Evolutionary conservation across 2,888 invertebrate species (phyloP).

Genomic region (Sesia bembeciformis): DNA sequence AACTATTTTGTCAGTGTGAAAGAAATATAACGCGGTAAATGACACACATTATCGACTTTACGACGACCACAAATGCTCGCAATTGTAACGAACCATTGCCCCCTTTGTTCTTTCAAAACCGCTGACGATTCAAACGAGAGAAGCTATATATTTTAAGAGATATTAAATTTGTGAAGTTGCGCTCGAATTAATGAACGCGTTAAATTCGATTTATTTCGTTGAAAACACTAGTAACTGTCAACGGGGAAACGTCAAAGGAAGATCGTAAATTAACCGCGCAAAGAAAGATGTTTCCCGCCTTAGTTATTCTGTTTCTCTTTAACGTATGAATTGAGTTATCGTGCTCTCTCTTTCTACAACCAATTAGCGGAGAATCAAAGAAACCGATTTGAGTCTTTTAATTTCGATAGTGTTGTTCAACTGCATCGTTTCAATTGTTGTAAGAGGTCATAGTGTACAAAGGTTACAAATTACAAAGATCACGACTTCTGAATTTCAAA

Average conservation of each 20-base stretch:
- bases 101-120: constrained; percentile 44
- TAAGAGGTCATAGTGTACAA: too few species aligned
- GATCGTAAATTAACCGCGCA: constrained; percentile 40
- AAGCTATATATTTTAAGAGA: constrained; percentile 39
- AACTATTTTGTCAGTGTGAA: constrained; percentile 20
- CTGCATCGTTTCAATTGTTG: not conserved
- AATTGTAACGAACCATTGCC: constrained; percentile 57
- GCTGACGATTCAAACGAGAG: constrained; percentile 22
- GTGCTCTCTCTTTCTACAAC: constrained; percentile 30
- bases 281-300: constrained; percentile 66
- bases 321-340: constrained; percentile 12
- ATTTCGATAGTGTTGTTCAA: constrained; percentile 16
- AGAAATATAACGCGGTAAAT: constrained; percentile 31
- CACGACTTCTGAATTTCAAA: too few species aligned
- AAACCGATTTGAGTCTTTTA: constrained; percentile 28
- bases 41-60: constrained; percentile 35
- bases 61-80: constrained; percentile 11
- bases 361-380: constrained; percentile 52
- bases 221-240: constrained; percentile 49
- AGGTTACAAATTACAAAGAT: too few species aligned
- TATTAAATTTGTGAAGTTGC: constrained; percentile 35
- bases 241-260: constrained; percentile 22
- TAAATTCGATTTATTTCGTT: constrained; percentile 31
- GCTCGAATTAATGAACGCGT: constrained; percentile 54
- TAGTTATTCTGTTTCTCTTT: constrained; percentile 25